Percentiles rank a stretch among this genome's conserved stretches.
Evolutionary conservation across 2,113 vertebrate genomes (phyloP).

Genomic region (Carassius gibelio): DNA sequence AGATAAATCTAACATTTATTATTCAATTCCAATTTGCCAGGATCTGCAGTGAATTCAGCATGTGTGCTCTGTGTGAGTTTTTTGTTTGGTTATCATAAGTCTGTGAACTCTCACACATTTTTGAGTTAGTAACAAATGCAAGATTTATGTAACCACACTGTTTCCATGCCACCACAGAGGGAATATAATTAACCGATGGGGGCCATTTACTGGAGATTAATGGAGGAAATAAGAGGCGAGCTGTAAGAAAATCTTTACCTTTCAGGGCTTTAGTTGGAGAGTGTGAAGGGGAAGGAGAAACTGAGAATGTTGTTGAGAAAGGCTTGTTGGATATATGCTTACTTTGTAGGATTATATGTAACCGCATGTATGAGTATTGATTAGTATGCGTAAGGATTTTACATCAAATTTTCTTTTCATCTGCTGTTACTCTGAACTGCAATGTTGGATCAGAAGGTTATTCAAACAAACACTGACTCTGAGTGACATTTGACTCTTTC

Average conservation of each 20-base stretch:
- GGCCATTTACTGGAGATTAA: slow-evolving; percentile 36
- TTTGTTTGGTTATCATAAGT: background rate
- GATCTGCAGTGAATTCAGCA: slow-evolving; percentile 14
- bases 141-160: slow-evolving; percentile 25
- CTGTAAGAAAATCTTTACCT: slow-evolving; percentile 20
- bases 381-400: background rate
- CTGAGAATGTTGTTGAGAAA: background rate
- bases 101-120: slow-evolving; percentile 3
- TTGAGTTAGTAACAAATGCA: slow-evolving; percentile 27
- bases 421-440: background rate
- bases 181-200: slow-evolving; percentile 14
- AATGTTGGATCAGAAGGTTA: background rate
- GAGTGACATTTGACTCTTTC: slow-evolving; percentile 18
- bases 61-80: slow-evolving; percentile 28
- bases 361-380: background rate
- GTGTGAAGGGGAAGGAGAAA: background rate
- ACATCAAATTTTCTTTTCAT: too few relatives aligned
- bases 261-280: background rate
- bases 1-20: slow-evolving; percentile 26
- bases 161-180: slow-evolving; percentile 25
- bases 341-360: background rate
- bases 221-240: slow-evolving; percentile 2
- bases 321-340: background rate
- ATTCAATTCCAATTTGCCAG: slow-evolving; percentile 23
- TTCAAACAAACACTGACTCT: slow-evolving; percentile 16